Base-by-base conservation (phyloP, 2,113 vertebrate genomes). In the Melanocharis versteri region DNA sequence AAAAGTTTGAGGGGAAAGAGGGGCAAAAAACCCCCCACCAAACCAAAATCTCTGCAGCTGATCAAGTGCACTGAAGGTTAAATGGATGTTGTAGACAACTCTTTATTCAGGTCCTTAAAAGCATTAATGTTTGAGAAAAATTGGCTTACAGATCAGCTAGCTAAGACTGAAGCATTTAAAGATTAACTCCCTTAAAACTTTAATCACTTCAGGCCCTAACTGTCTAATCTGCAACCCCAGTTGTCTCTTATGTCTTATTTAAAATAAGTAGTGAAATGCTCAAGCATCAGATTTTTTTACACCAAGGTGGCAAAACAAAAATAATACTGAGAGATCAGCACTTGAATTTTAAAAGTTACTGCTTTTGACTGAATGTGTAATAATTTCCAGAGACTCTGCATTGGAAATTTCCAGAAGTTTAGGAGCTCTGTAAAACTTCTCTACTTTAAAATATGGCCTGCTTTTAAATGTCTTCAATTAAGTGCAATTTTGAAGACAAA, bases 181-280 rank as follows among this genome's bases (percentile, higher is more conserved):
- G 90, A 89, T 89, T 90, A 94, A 90, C 60, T 20, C 48, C 8
- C 39, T 87, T 93, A 94, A 96, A 93, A 89, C 80, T 87, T 93
- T 89, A 94, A 94, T 93, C 76, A 93, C 89, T 89, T 93, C 86
- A 87, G 76, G 65, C 47, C 65, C 92, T 75, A 93, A 78, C 33
- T 51, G 42, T 39, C 30, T 92, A 65, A 92, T 75, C 83, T 91
- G 64, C 44, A 93, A 42, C 44, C 8, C 30, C 21, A 62, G 68
- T 81, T 66, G 79, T 87, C 68, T 83, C 83, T 60, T 19, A 45
- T 3, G 9, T 45, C 68, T 81, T 80, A 58, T n/a, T 88, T 88
- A 4, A 94, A 90, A 22, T 47, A 80, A 58, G 19, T 2, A 54
- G 30, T 56, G 79, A 83, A 90, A 81, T 15, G 28, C 30, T 75